Evolutionary conservation across 1,140 invertebrate species (phyloP), one percentile per base, ranked within the genome.

Genomic region (Vollenhovia emeryi): DNA sequence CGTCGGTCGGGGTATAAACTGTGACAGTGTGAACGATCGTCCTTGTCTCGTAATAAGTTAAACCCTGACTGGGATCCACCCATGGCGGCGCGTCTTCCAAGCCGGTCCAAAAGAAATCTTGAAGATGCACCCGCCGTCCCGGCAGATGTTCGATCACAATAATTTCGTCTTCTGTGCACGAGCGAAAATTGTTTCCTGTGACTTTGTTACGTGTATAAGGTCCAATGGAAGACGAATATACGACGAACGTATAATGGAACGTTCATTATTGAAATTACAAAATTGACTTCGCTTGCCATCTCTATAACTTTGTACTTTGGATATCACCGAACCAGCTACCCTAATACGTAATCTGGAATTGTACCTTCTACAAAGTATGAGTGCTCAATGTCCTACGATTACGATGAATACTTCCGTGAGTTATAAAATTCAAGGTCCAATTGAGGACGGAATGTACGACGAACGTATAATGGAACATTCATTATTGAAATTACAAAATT

Each of bases 101-200:
- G 0, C 97, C 97, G 0, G 97, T 98, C 97, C 97, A 98, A 91
- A 98, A 97, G 92, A 98, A 98, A 92, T 98, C 97, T 90, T 98
- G 97, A 74, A 98, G 94, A 84, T 95, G 96, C 87, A 96, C 97
- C 91, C 95, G 96, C 82, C 96, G 95, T 40, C 96, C 95, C 27
- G 95, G 93, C 68, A 96, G 93, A 76, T 96, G 95, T 86, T 95
- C 95, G 33, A 95, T 95, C 6, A 95, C 71, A 21, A 95, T 91
- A 6, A 95, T 93, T 62, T 94, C 94, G 87, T 95, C 94, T 85
- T 95, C 94, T 95, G 57, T 3, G 91, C 11, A 30, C 6, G 3
- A 69, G 1, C 15, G 36, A 27, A 55, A 55, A 55, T 59, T 13
- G 30, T 57, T 73, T 18, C 45, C 6, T 57, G 45, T 24, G 11